Evolutionary conservation across 2,113 vertebrate genomes (phyloP), one percentile per base, ranked within the genome.

Genomic region (Zosterops borbonicus): DNA sequence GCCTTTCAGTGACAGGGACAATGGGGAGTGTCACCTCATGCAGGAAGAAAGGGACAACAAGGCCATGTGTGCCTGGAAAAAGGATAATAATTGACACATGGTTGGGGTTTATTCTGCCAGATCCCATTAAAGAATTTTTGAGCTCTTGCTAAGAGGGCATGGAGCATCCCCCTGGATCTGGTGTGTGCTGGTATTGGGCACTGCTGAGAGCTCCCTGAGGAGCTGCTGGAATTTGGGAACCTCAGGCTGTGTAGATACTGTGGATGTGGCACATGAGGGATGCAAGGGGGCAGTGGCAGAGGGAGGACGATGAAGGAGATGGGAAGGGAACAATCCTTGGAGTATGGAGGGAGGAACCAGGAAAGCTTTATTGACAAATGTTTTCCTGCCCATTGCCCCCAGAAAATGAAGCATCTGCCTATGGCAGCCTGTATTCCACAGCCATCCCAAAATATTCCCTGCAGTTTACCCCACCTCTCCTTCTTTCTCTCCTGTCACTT

Each of bases 191-290:
- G 13, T 11, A 5, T 47, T n/a, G 33, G 49, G 24, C 65, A 29
- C 65, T 75, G 73, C 56, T 59, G 73, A 35, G 29, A 21, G 4
- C 53, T 67, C 64, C n/a, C 64, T 16, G 63, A 65, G 83, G 23
- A 68, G 59, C 73, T 77, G 83, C 55, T 52, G 85, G 37, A 25
- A 17, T 17, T 21, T 12, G 16, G 71, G 55, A 6, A 3, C 25
- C 37, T 62, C 25, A 10, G 52, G 13, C 42, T 46, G 11, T 8
- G 33, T 27, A 50, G 44, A 8, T 44, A 25, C 52, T 25, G 52
- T 0, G 25, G 63, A 6, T 10, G 41, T 25, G 23, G 39, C 13
- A 3, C 6, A 9, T 0, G 3, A 39, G 5, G 6, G 31, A 13
- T 70, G n/a, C 42, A 9, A 46, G 58, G 82, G 18, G 12, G 3